Evolutionary conservation across 2,113 vertebrate species (phyloP), one percentile per base, ranked within the genome.

Genomic region (Columba janthina): DNA sequence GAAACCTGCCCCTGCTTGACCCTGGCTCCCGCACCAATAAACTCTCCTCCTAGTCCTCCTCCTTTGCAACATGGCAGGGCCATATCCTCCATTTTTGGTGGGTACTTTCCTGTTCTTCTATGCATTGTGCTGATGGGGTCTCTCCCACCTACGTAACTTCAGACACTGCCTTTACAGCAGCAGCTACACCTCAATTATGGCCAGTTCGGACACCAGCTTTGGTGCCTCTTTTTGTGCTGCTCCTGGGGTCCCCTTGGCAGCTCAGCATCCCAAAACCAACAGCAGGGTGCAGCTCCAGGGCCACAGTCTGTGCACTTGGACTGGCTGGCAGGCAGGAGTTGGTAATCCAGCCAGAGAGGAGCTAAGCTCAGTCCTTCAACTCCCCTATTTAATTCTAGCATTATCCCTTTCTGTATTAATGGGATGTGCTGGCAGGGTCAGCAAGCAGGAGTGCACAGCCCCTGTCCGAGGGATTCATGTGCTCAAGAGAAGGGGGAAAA

Each of bases 271-370:
- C 40, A 73, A 84, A 62, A 22, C 8, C 56, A 77, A 58, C 40
- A 87, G 44, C 1, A 2, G 46, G 31, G 60, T 12, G 1, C 73
- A 91, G 74, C 31, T 42, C 51, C 2, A 3, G 57, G 57, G 48
- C 74, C 3, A 4, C 0, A 0, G 53, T 4, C 51, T 46, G 54
- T 0, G 0, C 80, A 46, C 25, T 77, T 70, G 72, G 69, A 76
- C 58, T 80, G 75, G 29, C 54, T 73, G n/a, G 56, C 88, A 87
- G 58, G 32, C 83, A 88, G 54, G 20, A 17, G 72, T 15, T 28
- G 1, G 54, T 57, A 82, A 88, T 61, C 58, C 4, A 2, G 31
- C 26, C 5, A 2, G 48, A 87, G 53, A 51, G 16, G 22, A 88
- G 46, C 38, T 74, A 80, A 71, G 22, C 29, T 57, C 75, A 88